These are phyloP conservation scores for Fukomys damarensis DNA, from an alignment of 2,113 vertebrate genomes.

Conservation along the genomic window DNA sequence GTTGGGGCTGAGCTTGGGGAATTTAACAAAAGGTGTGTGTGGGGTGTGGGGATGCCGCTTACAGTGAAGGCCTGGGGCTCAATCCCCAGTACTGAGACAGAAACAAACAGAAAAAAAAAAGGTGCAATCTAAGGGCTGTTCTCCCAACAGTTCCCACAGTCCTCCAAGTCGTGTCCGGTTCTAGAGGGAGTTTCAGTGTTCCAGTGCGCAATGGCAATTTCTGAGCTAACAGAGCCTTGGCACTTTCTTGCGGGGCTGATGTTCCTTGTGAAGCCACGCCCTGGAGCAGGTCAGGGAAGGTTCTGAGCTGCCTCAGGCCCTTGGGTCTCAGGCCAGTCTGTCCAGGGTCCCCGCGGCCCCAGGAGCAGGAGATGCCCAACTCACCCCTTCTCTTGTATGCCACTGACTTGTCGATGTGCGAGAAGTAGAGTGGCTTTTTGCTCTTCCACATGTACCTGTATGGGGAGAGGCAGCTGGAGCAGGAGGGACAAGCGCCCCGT, in stretches of 20 bases:
- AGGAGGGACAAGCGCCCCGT: background rate
- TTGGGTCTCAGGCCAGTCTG: background rate
- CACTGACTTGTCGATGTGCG: slow-evolving; percentile 71
- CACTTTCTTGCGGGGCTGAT: background rate
- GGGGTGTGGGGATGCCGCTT: background rate
- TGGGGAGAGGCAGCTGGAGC: background rate
- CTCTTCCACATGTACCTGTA: slow-evolving; percentile 87
- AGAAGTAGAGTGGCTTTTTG: slow-evolving; percentile 85
- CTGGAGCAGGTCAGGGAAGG: background rate
- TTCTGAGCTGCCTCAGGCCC: background rate
- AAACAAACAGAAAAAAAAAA: background rate
- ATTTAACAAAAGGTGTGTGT: too few relatives aligned
- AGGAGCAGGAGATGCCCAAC: slow-evolving; percentile 51
- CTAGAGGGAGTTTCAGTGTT: background rate
- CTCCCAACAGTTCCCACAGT: background rate
- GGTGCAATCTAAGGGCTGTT: background rate
- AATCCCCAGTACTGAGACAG: background rate
- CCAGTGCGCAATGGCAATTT: background rate
- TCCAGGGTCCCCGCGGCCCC: background rate
- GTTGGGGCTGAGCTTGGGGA: background rate
- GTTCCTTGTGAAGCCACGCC: background rate
- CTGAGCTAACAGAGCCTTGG: background rate
- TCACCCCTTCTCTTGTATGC: slow-evolving; percentile 87
- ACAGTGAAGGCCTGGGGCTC: too few relatives aligned
- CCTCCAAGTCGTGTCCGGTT: background rate